phyloP scores from a whole-genome alignment of 2,113 vertebrate species.

The Chlamydotis undulata region DNA sequence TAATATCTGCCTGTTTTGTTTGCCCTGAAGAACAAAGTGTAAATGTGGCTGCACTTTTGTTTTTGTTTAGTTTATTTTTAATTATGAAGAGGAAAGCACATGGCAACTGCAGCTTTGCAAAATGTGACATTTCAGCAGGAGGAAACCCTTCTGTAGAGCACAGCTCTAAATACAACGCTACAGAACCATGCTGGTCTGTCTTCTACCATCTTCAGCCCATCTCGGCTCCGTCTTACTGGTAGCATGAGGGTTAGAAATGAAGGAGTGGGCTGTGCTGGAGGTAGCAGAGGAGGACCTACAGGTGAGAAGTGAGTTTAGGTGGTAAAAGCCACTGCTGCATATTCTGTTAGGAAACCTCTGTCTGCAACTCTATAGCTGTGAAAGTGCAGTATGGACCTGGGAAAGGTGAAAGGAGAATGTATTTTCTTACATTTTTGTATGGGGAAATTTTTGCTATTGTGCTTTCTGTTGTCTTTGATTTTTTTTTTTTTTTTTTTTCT shows the following conservation, averaged over 20 bases:
- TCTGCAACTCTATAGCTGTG: neutral
- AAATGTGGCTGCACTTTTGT: neutral
- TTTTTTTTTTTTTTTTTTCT: slow-evolving; percentile 22
- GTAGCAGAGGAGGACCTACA: neutral
- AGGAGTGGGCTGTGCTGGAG: neutral
- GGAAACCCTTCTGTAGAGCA: neutral
- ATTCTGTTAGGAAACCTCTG: neutral
- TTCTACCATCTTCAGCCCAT: neutral
- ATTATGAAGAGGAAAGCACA: neutral
- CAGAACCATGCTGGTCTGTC: neutral
- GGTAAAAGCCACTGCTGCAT: neutral
- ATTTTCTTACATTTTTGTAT: neutral
- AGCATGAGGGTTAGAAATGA: neutral
- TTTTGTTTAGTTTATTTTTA: neutral
- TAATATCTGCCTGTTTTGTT: neutral
- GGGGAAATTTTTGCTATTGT: neutral
- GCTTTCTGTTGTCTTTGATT: neutral
- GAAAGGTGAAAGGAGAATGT: neutral
- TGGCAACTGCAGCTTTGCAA: neutral
- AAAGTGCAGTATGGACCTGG: neutral
- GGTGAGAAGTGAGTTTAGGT: neutral
- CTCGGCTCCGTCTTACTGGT: neutral
- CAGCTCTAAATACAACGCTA: neutral
- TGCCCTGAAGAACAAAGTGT: neutral
- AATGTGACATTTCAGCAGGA: neutral